Conservation (phyloP, 2,888 invertebrate species). For the Physocephala rufipes region DNA sequence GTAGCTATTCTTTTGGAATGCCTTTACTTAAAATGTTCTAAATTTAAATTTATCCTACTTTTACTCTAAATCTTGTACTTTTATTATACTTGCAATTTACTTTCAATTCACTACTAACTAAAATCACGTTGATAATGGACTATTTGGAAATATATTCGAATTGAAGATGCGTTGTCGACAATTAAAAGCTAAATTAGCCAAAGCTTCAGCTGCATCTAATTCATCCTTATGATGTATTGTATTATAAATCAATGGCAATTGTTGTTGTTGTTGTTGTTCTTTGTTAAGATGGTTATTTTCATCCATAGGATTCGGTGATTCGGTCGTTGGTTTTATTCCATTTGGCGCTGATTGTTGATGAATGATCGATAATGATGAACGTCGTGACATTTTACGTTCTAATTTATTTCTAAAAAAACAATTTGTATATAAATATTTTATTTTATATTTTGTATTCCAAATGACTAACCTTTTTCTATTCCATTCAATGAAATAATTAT, state of each 20-base stretch:
- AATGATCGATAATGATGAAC: no score
- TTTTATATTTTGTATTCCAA: not conserved
- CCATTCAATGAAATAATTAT: conserved; percentile 78
- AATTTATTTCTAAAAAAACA: conserved; percentile 53
- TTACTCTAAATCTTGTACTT: no score
- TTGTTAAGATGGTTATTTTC: not conserved
- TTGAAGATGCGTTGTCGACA: conserved; percentile 61
- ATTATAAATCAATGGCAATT: conserved; percentile 43
- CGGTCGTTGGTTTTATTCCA: not conserved
- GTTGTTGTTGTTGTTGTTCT: not conserved
- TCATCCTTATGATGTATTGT: conserved; percentile 74
- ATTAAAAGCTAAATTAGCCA: conserved; percentile 73
- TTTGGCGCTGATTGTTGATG: no score
- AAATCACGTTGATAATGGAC: conserved; percentile 46
- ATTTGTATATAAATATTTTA: not conserved
- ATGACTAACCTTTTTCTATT: conserved; percentile 37
- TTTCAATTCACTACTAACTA: conserved; percentile 52
- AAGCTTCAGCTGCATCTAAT: conserved; percentile 79
- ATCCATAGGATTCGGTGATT: not conserved
- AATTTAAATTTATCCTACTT: no score
- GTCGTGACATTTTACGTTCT: conserved; percentile 42
- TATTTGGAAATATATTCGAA: not conserved
- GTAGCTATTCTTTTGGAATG: conserved; percentile 55
- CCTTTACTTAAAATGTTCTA: no score
- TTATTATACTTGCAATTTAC: no score